Conservation (phyloP, 2,888 invertebrate species). For the Ethmia dodecea region DNA sequence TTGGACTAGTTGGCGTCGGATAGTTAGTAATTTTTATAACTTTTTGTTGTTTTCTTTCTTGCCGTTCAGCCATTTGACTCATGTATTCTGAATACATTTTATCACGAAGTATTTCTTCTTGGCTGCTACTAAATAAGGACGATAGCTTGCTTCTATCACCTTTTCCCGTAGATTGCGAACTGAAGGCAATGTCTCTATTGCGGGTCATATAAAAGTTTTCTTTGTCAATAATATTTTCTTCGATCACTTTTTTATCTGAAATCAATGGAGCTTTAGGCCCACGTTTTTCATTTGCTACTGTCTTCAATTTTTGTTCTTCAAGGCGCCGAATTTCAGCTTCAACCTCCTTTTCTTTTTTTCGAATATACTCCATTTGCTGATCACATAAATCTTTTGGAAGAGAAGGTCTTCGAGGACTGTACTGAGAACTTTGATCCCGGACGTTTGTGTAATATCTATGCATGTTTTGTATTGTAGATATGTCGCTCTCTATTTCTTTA, state of each 20-base stretch:
- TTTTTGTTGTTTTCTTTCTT: slow-evolving; percentile 87
- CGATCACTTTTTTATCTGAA: slow-evolving; percentile 38
- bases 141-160: slow-evolving; percentile 37
- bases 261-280: slow-evolving; percentile 59
- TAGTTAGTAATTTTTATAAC: slow-evolving; percentile 86
- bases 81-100: slow-evolving; percentile 92
- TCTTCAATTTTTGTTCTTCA: slow-evolving; percentile 70
- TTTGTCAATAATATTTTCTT: slow-evolving; percentile 32
- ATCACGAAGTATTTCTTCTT: slow-evolving; percentile 85
- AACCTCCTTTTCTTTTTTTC: slow-evolving; percentile 82
- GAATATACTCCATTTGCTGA: slow-evolving; percentile 80
- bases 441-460: slow-evolving; percentile 53
- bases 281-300: slow-evolving; percentile 24
- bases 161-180: slow-evolving; percentile 27
- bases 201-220: slow-evolving; percentile 60
- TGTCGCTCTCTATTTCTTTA: slow-evolving; percentile 67
- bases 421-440: slow-evolving; percentile 33
- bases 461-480: slow-evolving; percentile 68
- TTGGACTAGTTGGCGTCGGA: slow-evolving; percentile 33
- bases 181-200: slow-evolving; percentile 57
- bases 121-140: slow-evolving; percentile 76
- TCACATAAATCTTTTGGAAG: slow-evolving; percentile 81
- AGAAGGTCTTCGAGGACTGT: slow-evolving; percentile 70
- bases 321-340: slow-evolving; percentile 80
- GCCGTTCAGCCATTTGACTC: slow-evolving; percentile 85